phyloP scores from a whole-genome alignment of 2,888 invertebrate genomes.

The Lasioglossum zephyrum region DNA sequence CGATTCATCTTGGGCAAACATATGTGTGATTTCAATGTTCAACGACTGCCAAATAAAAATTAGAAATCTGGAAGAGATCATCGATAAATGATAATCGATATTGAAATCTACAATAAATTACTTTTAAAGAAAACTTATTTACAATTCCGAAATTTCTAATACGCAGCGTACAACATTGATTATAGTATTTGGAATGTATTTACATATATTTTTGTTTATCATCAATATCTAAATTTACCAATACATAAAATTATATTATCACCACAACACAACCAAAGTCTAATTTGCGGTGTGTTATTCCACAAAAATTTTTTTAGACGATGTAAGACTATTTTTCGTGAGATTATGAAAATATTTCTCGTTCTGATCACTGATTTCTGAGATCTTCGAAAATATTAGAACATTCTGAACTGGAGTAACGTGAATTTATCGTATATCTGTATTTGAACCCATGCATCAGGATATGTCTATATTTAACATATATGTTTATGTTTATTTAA shows the following conservation, averaged over 20 bases:
- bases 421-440: slow-evolving; percentile 16
- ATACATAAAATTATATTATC: slow-evolving; percentile 1
- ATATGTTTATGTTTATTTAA: slow-evolving; percentile 14
- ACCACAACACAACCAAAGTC: not conserved
- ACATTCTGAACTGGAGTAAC: slow-evolving; percentile 20
- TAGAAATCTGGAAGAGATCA: slow-evolving; percentile 4
- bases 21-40: not conserved
- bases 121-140: slow-evolving; percentile 54
- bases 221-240: slow-evolving; percentile 14
- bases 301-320: not conserved
- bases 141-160: slow-evolving; percentile 38
- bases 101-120: slow-evolving; percentile 36
- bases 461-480: slow-evolving; percentile 41
- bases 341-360: slow-evolving; percentile 14
- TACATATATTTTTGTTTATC: slow-evolving; percentile 37
- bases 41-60: not conserved
- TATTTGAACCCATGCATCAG: slow-evolving; percentile 30
- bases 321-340: slow-evolving; percentile 16
- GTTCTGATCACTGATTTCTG: not conserved
- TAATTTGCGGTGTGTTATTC: not conserved
- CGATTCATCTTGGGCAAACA: not conserved
- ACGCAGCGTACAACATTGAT: slow-evolving; percentile 33
- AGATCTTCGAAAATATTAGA: not conserved
- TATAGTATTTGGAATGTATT: slow-evolving; percentile 60
- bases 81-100: slow-evolving; percentile 18